phyloP scores from a whole-genome alignment of 2,797 vertebrate species.

The Eospalax fontanierii region DNA sequence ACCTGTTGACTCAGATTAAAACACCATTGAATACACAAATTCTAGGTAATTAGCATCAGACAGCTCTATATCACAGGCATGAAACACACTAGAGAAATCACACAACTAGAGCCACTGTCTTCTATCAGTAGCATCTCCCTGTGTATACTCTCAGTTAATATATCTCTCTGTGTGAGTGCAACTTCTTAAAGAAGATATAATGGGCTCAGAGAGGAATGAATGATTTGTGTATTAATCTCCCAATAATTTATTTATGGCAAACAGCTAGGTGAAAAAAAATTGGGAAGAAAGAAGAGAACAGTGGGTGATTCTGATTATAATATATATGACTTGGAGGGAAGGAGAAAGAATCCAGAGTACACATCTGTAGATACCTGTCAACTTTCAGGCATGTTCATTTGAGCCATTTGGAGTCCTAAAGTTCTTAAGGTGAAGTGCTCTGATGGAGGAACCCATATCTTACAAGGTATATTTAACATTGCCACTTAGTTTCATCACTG shows the following conservation, averaged over 20 bases:
- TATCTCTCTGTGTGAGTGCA: not conserved
- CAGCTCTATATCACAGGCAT: not conserved
- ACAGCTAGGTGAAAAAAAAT: not conserved
- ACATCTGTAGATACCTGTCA: not conserved
- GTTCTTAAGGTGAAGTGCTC: not conserved
- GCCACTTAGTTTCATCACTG: not conserved
- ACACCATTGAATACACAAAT: not conserved
- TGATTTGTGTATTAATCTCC: not conserved
- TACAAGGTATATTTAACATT: not conserved
- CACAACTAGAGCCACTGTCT: not conserved
- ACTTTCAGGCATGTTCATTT: not conserved
- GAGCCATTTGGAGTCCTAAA: not conserved
- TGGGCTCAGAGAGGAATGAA: not conserved
- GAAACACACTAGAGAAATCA: not conserved
- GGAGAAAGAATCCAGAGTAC: not conserved
- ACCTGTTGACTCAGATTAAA: not conserved
- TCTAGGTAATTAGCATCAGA: not conserved
- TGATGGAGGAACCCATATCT: not conserved
- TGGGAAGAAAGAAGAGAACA: not conserved
- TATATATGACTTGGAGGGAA: not conserved
- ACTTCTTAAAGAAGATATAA: not conserved
- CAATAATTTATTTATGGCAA: not conserved
- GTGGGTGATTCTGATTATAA: not conserved
- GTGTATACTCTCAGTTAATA: not conserved
- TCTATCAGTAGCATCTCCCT: fast-evolving